phyloP scores from a whole-genome alignment of 2,888 invertebrate genomes.

The Heliconius erato region DNA sequence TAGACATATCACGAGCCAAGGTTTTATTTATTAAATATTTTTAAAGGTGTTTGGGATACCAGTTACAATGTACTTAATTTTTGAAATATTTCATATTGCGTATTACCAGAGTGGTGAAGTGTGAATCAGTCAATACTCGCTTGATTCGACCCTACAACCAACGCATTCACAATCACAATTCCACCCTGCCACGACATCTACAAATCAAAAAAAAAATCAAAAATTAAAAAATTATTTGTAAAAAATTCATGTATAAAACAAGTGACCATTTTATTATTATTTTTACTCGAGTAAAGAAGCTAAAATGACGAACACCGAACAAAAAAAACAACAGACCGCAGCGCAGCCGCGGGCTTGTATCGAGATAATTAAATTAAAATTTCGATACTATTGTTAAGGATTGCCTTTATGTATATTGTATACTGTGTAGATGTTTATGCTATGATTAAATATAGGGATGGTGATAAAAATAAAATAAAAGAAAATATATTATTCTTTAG shows the following conservation, averaged over 20 bases:
- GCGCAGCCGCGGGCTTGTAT: background rate
- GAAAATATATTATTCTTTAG: background rate
- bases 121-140: too few species aligned
- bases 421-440: background rate
- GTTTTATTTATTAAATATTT: too few species aligned
- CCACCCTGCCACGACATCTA: background rate
- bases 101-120: too few species aligned
- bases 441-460: constrained; percentile 14
- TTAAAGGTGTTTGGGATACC: too few species aligned
- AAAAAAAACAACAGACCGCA: background rate
- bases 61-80: too few species aligned
- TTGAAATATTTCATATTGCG: too few species aligned
- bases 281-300: constrained; percentile 11
- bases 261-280: background rate
- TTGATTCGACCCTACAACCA: too few species aligned
- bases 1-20: too few species aligned
- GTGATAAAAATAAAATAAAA: background rate
- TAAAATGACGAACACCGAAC: constrained; percentile 3
- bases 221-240: background rate
- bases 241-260: background rate
- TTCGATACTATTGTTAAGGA: constrained; percentile 12
- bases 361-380: constrained; percentile 23
- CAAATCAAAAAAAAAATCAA: background rate
- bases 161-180: too few species aligned
- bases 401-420: background rate